Evolutionary conservation across 2,113 vertebrate species (phyloP).

Genomic region (Axis porcinus): DNA sequence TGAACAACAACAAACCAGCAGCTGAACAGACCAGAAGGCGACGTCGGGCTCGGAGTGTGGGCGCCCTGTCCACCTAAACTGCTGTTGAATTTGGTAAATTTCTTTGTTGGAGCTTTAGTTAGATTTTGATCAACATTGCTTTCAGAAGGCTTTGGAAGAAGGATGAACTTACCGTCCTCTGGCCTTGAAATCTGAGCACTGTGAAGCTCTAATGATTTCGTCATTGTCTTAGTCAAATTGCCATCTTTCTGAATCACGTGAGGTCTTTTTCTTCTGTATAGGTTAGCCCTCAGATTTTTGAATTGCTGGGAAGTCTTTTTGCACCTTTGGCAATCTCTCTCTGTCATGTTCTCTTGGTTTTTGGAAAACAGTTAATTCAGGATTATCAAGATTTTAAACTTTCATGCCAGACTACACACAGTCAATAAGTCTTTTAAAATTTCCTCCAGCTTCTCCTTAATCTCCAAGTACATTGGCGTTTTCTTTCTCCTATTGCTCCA

Average conservation of each 20-base stretch:
- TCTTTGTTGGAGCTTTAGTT: background rate
- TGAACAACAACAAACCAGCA: rapidly evolving
- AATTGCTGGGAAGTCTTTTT: no score
- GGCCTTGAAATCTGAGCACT: background rate
- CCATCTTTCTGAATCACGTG: rapidly evolving
- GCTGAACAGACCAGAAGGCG: rapidly evolving
- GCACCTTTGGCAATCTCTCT: background rate
- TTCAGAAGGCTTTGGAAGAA: background rate
- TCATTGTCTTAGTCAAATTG: rapidly evolving
- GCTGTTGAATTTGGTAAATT: no score
- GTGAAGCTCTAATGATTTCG: rapidly evolving
- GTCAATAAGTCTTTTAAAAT: background rate
- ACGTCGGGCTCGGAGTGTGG: rapidly evolving
- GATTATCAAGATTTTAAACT: background rate
- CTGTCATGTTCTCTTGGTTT: rapidly evolving
- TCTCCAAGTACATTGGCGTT: rapidly evolving
- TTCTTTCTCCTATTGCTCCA: background rate
- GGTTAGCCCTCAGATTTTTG: background rate
- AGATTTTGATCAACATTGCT: no score
- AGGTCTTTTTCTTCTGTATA: rapidly evolving
- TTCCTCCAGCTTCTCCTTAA: background rate
- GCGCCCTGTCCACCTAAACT: rapidly evolving
- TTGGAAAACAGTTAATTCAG: background rate
- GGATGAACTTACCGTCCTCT: rapidly evolving
- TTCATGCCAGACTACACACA: rapidly evolving